These are phyloP conservation scores for Onthophagus taurus DNA, from an alignment of 1,140 invertebrate species.

Conservation along the genomic window DNA sequence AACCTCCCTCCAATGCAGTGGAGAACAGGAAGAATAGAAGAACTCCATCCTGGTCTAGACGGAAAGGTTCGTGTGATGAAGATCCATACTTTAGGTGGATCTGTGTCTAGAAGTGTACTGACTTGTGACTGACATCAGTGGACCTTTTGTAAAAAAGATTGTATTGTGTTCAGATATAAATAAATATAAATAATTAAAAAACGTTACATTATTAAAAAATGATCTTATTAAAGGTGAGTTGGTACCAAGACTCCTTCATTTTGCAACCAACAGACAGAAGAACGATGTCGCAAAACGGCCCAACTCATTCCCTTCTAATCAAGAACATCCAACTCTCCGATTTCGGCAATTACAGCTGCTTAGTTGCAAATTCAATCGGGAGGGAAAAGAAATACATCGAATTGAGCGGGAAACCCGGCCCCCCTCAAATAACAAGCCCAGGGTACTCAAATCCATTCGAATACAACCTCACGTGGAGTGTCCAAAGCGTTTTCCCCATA, in stretches of 20 bases:
- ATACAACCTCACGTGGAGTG: constrained; percentile 52
- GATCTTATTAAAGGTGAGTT: constrained; percentile 29
- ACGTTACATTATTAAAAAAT: too few relatives aligned
- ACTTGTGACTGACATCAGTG: too few relatives aligned
- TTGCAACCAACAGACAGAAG: constrained; percentile 41
- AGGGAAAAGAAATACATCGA: constrained; percentile 55
- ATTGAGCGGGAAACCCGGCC: constrained; percentile 54
- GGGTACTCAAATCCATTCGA: constrained; percentile 46
- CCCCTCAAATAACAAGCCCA: constrained; percentile 51
- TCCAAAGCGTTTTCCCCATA: constrained; percentile 55
- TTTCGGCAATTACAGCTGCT: constrained; percentile 53
- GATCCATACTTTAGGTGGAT: too few relatives aligned
- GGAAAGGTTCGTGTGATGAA: too few relatives aligned
- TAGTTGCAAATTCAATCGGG: constrained; percentile 59
- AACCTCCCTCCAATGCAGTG: too few relatives aligned
- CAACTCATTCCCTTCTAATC: constrained; percentile 39
- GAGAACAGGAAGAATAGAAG: too few relatives aligned
- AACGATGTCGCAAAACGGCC: constrained; percentile 39
- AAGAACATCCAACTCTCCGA: constrained; percentile 39
- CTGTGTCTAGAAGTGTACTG: too few relatives aligned
- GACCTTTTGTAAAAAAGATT: too few relatives aligned
- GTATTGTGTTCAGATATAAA: too few relatives aligned
- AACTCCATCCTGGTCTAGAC: too few relatives aligned
- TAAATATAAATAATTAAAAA: too few relatives aligned
- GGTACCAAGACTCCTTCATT: constrained; percentile 43